Evolutionary conservation across 2,888 invertebrate genomes (phyloP), one percentile per base, ranked within the genome.

Genomic region (Odiellus spinosus): DNA sequence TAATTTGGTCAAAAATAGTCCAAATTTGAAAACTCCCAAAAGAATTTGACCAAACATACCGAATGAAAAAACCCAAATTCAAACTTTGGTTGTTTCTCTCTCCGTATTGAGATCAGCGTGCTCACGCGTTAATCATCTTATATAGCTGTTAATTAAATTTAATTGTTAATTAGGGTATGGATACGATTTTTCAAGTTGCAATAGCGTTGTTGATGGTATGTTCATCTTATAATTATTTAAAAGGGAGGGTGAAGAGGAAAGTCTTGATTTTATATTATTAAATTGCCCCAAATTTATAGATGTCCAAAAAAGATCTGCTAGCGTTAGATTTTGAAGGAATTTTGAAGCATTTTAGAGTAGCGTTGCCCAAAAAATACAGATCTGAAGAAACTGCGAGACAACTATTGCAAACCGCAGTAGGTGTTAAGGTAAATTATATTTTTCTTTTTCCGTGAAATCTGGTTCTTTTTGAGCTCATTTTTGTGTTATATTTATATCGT

Each of bases 251-350:
- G n/a, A n/a, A n/a, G n/a, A n/a, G n/a, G n/a, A n/a, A n/a, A n/a
- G n/a, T n/a, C n/a, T n/a, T n/a, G n/a, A n/a, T n/a, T n/a, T n/a
- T n/a, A n/a, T n/a, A n/a, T n/a, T n/a, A n/a, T n/a, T n/a, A n/a
- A n/a, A n/a, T n/a, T n/a, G n/a, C n/a, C n/a, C n/a, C n/a, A n/a
- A n/a, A n/a, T 43, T 50, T 52, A 3, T 59, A 77, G 75, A 71
- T 76, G 55, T 86, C 88, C 51, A 82, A 86, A 61, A 83, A 86
- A 58, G 95, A 96, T 63, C 71, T 98, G 32, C 69, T 96, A 46
- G 79, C 81, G 53, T 73, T 91, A 54, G 98, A 98, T 69, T 99
- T 98, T 63, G 98, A 98, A 69, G 93, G 93, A 15, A 83, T 93
- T 49, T 73, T 98, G 56, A 98, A 96, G 66, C 98, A 95, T 71